Evolutionary conservation across 2,888 invertebrate genomes (phyloP), one percentile per base, ranked within the genome.

Genomic region (Campoletis raptor): DNA sequence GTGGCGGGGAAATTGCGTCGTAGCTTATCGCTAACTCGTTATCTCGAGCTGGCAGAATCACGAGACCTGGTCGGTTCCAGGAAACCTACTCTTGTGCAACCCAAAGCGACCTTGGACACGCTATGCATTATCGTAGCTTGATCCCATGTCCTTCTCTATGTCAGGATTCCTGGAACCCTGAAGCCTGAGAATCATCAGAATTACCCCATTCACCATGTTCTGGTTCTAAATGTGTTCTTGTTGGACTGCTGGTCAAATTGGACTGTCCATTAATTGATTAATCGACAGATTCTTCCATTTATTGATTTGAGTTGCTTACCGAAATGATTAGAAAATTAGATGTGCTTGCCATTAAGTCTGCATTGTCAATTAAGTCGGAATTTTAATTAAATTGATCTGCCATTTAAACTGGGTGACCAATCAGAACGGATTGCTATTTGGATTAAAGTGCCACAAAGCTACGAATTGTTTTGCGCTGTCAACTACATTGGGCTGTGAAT

Each of bases 1-100:
- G 72, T 54, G 48, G 73, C 57, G 80, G 74, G 79, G 57, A 69
- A 83, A 74, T 57, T 69, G 54, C 74, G 84, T 61, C 73, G 77
- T 83, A 48, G 54, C 72, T 83, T 86, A 86, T 85, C 85, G 52
- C 48, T 37, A 40, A 40, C 24, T 72, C 48, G 70, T 81, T 72
- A 76, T 85, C 80, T 54, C 54, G 12, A 64, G 12, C 21, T 15
- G 24, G 54, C 40, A 61, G 45, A 76, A 80, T 70, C 70, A 42
- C 64, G 76, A 72, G 69, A 61, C 37, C 64, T 12, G 45, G n/a
- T 3, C 69, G 24, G 30, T 76, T 69, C 48, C 61, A 64, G 79
- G 80, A 69, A 74, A 61, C 40, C 61, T n/a, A 40, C 40, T 67
- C 40, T 67, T 40, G 67, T 61, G 61, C 61, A 37, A 15, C 42